phyloP scores from a whole-genome alignment of 2,797 vertebrate genomes.

The Dendrocincla fuliginosa region DNA sequence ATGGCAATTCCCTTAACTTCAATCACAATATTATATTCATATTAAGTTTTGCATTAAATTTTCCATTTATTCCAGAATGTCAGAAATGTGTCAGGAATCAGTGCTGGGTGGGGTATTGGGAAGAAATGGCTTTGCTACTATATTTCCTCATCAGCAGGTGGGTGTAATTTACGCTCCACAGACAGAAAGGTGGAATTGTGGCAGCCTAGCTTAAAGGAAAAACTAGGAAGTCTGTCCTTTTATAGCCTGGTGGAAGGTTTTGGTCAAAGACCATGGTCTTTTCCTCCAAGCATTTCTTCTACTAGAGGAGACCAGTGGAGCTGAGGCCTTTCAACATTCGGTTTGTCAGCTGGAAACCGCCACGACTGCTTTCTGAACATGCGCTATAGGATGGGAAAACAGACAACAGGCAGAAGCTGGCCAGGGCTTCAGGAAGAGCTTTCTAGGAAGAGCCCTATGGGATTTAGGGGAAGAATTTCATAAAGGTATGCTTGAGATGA shows the following conservation, averaged over 20 bases:
- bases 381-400: neutral
- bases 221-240: neutral
- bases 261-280: neutral
- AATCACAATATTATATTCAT: neutral
- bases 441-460: neutral
- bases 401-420: neutral
- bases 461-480: neutral
- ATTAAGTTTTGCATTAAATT: neutral
- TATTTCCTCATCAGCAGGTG: neutral
- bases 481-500: neutral
- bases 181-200: neutral
- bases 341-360: neutral
- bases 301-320: neutral
- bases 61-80: neutral
- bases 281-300: neutral
- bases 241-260: neutral
- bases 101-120: accelerated
- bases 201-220: neutral
- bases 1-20: neutral
- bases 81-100: neutral
- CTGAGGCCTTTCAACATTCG: neutral
- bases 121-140: neutral
- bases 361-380: neutral
- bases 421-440: neutral
- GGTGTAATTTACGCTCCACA: neutral